Evolutionary conservation across 1,140 invertebrate species (phyloP), one percentile per base, ranked within the genome.

Genomic region (Nylanderia fulva): DNA sequence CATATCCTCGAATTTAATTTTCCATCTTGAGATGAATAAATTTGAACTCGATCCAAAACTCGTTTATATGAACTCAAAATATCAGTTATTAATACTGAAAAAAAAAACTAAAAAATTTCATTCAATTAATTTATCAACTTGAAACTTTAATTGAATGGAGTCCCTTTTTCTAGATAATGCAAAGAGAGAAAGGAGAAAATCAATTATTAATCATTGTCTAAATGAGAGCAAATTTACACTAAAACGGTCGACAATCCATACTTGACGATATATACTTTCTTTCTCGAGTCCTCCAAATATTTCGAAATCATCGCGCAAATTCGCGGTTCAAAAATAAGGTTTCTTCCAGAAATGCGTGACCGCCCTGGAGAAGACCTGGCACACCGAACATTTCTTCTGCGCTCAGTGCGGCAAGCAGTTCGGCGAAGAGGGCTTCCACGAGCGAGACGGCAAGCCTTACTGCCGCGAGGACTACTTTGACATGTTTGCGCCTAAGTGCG

Each of bases 351-450:
- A 99, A 98, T 99, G 99, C 95, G 98, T 99, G 48, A 99, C 99
- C 0, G 99, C 99, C 2, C 95, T 99, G 93, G 99, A 99, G 92
- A 99, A 98, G 93, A 99, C 99, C 60, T 99, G 99, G 99, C 99
- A 99, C 94, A 99, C 99, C 84, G 99, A 99, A 94, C 99, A 99
- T 95, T 99, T 99, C 96, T 99, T 99, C 95, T 99, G 99, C 95
- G 98, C 98, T 60, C 98, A 99, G 92, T 99, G 99, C 94, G 98
- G 98, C 64, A 98, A 98, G 93, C 98, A 98, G 92, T 99, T 99
- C 92, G 99, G 98, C 8, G 99, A 99, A 90, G 99, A 99, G 68
- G 99, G 98, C 18, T 99, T 99, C 96, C 98, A 99, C 94, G 98
- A 99, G 93, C 96, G 98, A 84, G 98, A 99, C 89, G 98, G 98